Base-by-base conservation (phyloP, 1,140 invertebrate species). In the Ostrea edulis region DNA sequence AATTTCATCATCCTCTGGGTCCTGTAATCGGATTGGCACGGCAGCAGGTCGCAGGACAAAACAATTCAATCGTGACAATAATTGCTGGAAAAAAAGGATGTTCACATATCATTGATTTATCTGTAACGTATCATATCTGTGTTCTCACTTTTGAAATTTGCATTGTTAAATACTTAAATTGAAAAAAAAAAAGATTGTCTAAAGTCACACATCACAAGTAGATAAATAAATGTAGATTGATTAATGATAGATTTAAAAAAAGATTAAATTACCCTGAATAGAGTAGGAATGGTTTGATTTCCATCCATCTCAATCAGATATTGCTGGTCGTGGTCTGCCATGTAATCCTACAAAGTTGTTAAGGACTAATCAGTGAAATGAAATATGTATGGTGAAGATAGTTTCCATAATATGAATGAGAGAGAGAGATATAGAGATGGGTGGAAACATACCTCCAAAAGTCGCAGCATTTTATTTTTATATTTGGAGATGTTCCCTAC, bases 321-420 rank as follows among this genome's bases (percentile, higher is more conserved):
- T 86, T 95, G 93, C 81, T 95, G 94, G 81, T 94, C 92, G 91
- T 95, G 94, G 87, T 95, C 94, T 17, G 92, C 94, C 93, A 95
- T 95, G 88, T 94, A 94, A 62, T 95, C 94, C 93, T 94, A 83
- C n/a, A 92, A 71, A 71, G 22, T 35, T 71, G 12, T 71, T 29
- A 22, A 71, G 11, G 29, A 71, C 29, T 9, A 86, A 53, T 17
- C 20, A 62, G 25, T 8, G 25, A 44, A 44, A 44, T 58, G n/a
- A 58, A 12, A 84, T 9, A 62, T 4, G n/a, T 58, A n/a, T 20
- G 11, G n/a, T 29, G 9, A 71, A 14, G 4, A 8, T 8, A 35
- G 25, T 25, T 71, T 71, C 17, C 55, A 83, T 9, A 29, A 83
- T n/a, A n/a, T 51, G 12, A 20, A 51, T 84, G 51, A 84, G 9